These are phyloP conservation scores for Trididemnum clinides DNA, from an alignment of 23 tunicate species.

Conservation along the genomic window DNA sequence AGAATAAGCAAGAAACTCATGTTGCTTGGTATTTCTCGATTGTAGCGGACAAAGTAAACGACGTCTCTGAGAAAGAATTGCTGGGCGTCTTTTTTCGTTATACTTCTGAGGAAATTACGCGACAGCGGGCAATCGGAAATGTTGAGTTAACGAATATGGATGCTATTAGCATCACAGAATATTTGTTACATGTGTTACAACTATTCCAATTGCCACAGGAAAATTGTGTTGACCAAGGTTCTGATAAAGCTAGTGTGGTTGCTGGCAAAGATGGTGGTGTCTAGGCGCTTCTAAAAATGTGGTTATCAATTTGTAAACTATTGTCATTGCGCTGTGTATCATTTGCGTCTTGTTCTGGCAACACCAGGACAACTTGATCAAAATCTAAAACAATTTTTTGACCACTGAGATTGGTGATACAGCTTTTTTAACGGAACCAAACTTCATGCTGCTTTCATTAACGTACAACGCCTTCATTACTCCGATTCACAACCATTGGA, in stretches of 20 bases:
- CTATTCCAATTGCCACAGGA: background rate
- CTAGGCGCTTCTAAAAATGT: background rate
- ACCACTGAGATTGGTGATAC: background rate
- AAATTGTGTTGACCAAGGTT: constrained; percentile 9
- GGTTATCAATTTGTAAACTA: background rate
- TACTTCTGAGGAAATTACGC: background rate
- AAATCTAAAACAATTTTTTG: background rate
- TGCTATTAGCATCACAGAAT: background rate
- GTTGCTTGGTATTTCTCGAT: background rate
- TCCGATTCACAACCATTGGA: background rate
- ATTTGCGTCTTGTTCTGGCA: background rate
- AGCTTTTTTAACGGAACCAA: background rate
- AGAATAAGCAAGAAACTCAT: background rate
- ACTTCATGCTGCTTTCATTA: constrained; percentile 6
- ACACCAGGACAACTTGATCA: background rate
- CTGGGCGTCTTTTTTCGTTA: background rate
- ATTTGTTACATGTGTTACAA: background rate
- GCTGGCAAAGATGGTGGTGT: background rate
- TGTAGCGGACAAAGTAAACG: background rate
- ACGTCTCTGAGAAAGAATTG: constrained; percentile 8
- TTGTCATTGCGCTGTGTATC: background rate
- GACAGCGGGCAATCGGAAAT: background rate
- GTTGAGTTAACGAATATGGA: background rate
- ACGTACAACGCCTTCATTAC: background rate
- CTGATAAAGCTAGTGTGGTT: background rate